These are phyloP conservation scores for Balaenoptera acutorostrata DNA, from an alignment of 2,113 vertebrate species.

Conservation along the genomic window DNA sequence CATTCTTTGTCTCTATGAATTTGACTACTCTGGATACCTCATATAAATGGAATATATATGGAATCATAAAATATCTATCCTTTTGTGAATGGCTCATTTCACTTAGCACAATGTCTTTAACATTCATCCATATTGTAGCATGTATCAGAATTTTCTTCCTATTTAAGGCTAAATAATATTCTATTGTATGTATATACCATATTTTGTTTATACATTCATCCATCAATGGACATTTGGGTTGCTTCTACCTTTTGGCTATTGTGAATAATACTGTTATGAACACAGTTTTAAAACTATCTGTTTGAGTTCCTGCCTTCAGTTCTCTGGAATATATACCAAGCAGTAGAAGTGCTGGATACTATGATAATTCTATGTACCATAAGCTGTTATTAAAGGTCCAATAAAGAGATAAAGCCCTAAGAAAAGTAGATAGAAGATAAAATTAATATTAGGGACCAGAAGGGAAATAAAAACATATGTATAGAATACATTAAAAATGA, in stretches of 20 bases:
- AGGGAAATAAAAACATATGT: neutral
- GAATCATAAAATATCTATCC: neutral
- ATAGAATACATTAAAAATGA: neutral
- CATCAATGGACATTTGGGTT: neutral
- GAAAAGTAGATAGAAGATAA: neutral
- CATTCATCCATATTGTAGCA: neutral
- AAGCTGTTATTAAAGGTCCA: neutral
- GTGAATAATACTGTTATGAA: neutral
- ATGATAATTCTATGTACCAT: neutral
- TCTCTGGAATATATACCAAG: neutral
- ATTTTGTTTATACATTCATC: neutral
- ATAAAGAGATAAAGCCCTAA: neutral
- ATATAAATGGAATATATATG: neutral
- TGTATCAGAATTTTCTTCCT: neutral
- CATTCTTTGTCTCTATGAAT: neutral
- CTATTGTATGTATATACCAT: neutral
- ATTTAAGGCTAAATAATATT: neutral
- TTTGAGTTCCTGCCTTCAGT: neutral
- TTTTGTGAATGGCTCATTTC: neutral
- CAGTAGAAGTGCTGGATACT: neutral
- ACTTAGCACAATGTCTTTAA: neutral
- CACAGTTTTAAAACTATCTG: neutral
- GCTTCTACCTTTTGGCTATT: neutral
- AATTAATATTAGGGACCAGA: neutral
- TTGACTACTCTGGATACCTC: neutral